These are phyloP conservation scores for Eupithecia centaureata DNA, from an alignment of 2,888 invertebrate genomes.

Conservation along the genomic window DNA sequence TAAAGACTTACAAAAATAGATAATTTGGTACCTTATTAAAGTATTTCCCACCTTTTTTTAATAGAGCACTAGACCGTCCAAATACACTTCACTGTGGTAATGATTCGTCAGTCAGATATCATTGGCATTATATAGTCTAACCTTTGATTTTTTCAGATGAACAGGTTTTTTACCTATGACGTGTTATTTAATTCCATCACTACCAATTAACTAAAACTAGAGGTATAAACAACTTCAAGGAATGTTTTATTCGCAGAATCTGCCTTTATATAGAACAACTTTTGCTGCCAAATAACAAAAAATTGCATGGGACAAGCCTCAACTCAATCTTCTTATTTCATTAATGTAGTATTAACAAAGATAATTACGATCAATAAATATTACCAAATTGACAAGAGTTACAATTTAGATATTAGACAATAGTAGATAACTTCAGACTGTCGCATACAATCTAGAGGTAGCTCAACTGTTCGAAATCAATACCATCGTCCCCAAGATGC, in stretches of 20 bases:
- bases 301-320: too few species aligned
- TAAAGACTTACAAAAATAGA: background rate
- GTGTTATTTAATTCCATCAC: conserved; percentile 22
- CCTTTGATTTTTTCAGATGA: conserved; percentile 45
- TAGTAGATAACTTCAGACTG: too few species aligned
- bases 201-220: background rate
- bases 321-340: too few species aligned
- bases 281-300: background rate
- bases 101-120: conserved; percentile 39
- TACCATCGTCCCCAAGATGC: too few species aligned
- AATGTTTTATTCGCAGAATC: background rate
- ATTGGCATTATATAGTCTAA: conserved; percentile 53
- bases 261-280: background rate
- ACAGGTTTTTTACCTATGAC: conserved; percentile 50
- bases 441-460: too few species aligned
- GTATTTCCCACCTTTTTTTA: background rate
- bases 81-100: conserved; percentile 41
- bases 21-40: background rate
- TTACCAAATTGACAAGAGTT: too few species aligned
- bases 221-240: background rate
- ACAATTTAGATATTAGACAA: too few species aligned
- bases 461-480: too few species aligned
- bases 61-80: conserved; percentile 36
- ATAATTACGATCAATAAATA: too few species aligned
- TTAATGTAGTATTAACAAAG: too few species aligned